phyloP scores from a whole-genome alignment of 2,888 invertebrate species.

The Tiphia femorata region DNA sequence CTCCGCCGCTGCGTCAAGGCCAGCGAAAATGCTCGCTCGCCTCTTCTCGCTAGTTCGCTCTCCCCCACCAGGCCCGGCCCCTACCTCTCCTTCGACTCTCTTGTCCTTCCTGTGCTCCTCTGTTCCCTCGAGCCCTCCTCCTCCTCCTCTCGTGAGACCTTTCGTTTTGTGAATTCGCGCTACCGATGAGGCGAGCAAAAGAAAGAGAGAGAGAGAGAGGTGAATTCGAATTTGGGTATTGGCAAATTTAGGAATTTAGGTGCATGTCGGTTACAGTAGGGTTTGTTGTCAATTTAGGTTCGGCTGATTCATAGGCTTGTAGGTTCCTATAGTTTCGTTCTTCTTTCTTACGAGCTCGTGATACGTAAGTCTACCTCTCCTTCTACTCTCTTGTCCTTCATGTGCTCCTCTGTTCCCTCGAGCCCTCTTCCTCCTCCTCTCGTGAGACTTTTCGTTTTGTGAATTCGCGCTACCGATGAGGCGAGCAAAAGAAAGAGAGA shows the following conservation, averaged over 20 bases:
- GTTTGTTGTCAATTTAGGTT: too few species aligned
- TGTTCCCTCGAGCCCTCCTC: slow-evolving; percentile 17
- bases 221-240: too few species aligned
- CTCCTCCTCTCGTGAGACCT: background rate
- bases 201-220: slow-evolving; percentile 13
- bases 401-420: slow-evolving; percentile 28
- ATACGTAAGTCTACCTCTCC: slow-evolving; percentile 17
- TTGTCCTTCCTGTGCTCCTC: slow-evolving; percentile 20
- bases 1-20: slow-evolving; percentile 69
- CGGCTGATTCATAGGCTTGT: slow-evolving; percentile 15
- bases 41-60: slow-evolving; percentile 21
- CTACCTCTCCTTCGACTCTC: slow-evolving; percentile 18
- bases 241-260: too few species aligned
- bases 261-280: too few species aligned
- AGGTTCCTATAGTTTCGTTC: background rate
- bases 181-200: background rate
- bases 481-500: background rate
- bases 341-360: slow-evolving; percentile 7
- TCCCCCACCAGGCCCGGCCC: slow-evolving; percentile 13
- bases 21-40: slow-evolving; percentile 66
- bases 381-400: slow-evolving; percentile 13
- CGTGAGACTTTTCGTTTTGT: background rate
- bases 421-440: background rate
- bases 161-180: background rate
- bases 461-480: background rate